Percentiles rank a stretch among this genome's conserved stretches.
phyloP scores from a whole-genome alignment of 2,888 invertebrate genomes.

The Pristionchus japonicus region DNA sequence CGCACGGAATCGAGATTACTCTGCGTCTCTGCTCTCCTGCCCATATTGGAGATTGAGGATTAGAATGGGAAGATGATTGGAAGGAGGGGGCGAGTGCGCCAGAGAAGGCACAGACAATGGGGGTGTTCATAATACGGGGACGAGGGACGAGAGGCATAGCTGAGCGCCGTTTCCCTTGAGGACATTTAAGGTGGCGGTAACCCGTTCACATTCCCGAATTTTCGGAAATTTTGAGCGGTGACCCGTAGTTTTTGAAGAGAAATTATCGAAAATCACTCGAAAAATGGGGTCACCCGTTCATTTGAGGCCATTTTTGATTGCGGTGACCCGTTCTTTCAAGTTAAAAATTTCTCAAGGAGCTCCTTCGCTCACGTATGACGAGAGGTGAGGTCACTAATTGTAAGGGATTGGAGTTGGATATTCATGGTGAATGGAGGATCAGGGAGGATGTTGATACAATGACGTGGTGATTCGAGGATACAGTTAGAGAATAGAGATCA shows the following conservation, averaged over 20 bases:
- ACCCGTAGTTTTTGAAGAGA: too few relatives aligned
- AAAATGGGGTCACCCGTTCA: too few relatives aligned
- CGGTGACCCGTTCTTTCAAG: too few relatives aligned
- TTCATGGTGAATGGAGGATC: not conserved
- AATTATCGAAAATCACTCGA: too few relatives aligned
- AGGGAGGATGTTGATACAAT: not conserved
- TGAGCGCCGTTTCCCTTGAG: too few relatives aligned
- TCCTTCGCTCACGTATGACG: too few relatives aligned
- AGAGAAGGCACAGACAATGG: constrained; percentile 3
- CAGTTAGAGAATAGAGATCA: too few relatives aligned
- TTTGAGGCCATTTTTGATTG: too few relatives aligned
- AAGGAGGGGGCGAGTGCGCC: not conserved
- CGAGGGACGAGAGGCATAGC: not conserved
- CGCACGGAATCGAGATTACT: not conserved
- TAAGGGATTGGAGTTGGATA: constrained; percentile 20
- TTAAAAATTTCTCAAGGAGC: too few relatives aligned
- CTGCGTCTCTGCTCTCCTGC: not conserved
- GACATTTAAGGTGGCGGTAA: too few relatives aligned
- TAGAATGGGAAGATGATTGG: not conserved
- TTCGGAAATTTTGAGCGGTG: too few relatives aligned
- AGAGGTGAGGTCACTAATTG: not conserved
- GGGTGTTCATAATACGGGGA: constrained; percentile 28
- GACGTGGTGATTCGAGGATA: not conserved
- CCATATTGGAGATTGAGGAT: constrained; percentile 1
- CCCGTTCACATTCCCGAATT: too few relatives aligned